Evolutionary conservation across 2,888 invertebrate genomes (phyloP).

Genomic region (Nymphalis polychloros): DNA sequence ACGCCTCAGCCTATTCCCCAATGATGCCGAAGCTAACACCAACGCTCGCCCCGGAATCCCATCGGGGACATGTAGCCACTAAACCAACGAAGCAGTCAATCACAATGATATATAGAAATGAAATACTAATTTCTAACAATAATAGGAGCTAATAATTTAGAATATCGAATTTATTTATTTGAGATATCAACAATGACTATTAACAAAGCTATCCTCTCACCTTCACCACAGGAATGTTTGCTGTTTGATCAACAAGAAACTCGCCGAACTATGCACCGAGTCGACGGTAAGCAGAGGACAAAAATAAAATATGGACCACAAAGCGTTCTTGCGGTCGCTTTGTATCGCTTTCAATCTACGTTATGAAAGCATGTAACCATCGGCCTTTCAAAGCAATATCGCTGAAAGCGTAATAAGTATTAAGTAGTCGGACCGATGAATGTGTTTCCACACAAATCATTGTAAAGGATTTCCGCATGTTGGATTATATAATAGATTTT

Average conservation of each 20-base stretch:
- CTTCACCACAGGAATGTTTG: conserved; percentile 20
- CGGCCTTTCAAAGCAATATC: conserved; percentile 71
- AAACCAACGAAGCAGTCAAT: too few species aligned
- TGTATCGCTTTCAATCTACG: conserved; percentile 74
- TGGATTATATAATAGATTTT: background rate
- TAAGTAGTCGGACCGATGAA: conserved; percentile 47
- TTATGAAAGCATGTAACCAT: conserved; percentile 71
- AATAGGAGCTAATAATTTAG: too few species aligned
- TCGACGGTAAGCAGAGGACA: conserved; percentile 49
- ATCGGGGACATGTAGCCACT: too few species aligned
- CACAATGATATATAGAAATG: too few species aligned
- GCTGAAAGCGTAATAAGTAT: conserved; percentile 71
- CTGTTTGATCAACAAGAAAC: conserved; percentile 53
- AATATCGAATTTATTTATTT: background rate
- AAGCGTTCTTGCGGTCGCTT: conserved; percentile 75
- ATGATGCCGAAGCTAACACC: too few species aligned
- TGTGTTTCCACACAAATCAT: conserved; percentile 28
- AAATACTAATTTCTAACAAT: too few species aligned
- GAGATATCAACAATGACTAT: background rate
- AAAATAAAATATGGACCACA: conserved; percentile 71
- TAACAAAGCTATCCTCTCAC: background rate
- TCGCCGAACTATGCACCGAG: conserved; percentile 48
- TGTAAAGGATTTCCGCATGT: conserved; percentile 1
- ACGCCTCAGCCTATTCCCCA: too few species aligned
- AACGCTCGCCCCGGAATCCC: too few species aligned